These are phyloP conservation scores for Sarcophilus harrisii DNA, from an alignment of 2,797 vertebrate species.

Conservation along the genomic window DNA sequence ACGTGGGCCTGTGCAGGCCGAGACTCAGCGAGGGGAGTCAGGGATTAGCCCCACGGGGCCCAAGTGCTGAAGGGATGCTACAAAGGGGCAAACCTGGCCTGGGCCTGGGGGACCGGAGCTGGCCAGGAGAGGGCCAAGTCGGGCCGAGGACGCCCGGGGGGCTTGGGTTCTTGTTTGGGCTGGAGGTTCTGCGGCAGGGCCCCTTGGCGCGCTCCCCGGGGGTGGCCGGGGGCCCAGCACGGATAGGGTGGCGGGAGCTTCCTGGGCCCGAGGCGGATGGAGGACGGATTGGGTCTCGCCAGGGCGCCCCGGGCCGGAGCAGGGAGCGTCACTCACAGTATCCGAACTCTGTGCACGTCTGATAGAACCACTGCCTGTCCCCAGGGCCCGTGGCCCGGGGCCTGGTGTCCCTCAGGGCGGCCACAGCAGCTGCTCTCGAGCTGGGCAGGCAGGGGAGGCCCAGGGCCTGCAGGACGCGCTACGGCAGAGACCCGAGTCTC, in stretches of 20 bases:
- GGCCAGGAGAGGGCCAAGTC: background rate
- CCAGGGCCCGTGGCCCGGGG: conserved; percentile 68
- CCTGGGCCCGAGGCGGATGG: background rate
- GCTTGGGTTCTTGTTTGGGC: background rate
- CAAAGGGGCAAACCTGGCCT: background rate
- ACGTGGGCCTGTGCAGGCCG: background rate
- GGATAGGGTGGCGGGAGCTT: background rate
- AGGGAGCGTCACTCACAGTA: conserved; percentile 87
- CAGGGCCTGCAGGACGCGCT: conserved; percentile 82
- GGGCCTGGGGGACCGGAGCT: background rate
- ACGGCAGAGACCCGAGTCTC: background rate
- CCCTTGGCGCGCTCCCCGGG: no score
- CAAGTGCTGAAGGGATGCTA: background rate
- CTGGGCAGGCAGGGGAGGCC: conserved; percentile 84
- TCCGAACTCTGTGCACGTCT: conserved; percentile 93
- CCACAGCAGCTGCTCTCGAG: conserved; percentile 83
- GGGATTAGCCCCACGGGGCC: no score
- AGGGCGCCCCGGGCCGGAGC: no score
- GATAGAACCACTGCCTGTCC: conserved; percentile 90
- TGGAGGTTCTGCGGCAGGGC: background rate
- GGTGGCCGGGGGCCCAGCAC: background rate
- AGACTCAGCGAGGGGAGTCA: no score
- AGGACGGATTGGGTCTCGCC: background rate
- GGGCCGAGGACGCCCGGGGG: no score
- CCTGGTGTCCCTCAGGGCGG: conserved; percentile 83